A percentile compares a stretch with the other conserved stretches of the same genome.
These are phyloP conservation scores for Aegotheles bennettii DNA, from an alignment of 2,113 vertebrate species.

Conservation along the genomic window DNA sequence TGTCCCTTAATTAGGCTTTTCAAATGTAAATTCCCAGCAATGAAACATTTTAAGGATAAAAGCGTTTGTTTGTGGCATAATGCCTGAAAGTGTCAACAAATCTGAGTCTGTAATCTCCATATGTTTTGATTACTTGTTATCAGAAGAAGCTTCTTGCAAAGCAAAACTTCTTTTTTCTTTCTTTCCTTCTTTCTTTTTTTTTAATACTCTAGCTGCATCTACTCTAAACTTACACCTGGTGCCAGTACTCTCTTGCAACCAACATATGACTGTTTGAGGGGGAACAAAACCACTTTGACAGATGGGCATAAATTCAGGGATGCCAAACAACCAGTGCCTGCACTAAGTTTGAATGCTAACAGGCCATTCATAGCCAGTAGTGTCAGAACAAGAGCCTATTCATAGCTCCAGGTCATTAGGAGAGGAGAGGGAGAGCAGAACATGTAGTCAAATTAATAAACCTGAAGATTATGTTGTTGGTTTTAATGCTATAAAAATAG, in stretches of 20 bases:
- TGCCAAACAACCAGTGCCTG: constrained; percentile 4
- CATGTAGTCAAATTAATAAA: neutral
- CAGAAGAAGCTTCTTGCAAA: constrained; percentile 18
- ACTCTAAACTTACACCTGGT: neutral
- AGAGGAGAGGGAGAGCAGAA: neutral
- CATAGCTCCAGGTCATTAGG: neutral
- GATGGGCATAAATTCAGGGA: constrained; percentile 19
- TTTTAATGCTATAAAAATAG: neutral
- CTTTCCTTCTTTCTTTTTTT: neutral
- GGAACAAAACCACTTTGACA: constrained; percentile 40
- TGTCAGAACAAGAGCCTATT: constrained; percentile 23
- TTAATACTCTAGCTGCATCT: neutral
- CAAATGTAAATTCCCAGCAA: constrained; percentile 46
- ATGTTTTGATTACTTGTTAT: constrained; percentile 41
- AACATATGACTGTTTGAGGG: neutral
- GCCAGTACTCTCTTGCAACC: neutral
- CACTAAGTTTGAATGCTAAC: constrained; percentile 11
- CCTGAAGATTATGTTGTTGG: neutral
- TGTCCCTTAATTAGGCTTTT: constrained; percentile 59
- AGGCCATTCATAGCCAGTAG: neutral
- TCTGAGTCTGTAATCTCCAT: constrained; percentile 35
- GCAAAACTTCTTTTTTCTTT: neutral
- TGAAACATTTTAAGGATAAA: constrained; percentile 48
- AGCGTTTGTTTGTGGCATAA: constrained; percentile 34
- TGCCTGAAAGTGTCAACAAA: constrained; percentile 59